Evolutionary conservation across 2,113 vertebrate genomes (phyloP).

Genomic region (Dendropsophus ebraccatus): DNA sequence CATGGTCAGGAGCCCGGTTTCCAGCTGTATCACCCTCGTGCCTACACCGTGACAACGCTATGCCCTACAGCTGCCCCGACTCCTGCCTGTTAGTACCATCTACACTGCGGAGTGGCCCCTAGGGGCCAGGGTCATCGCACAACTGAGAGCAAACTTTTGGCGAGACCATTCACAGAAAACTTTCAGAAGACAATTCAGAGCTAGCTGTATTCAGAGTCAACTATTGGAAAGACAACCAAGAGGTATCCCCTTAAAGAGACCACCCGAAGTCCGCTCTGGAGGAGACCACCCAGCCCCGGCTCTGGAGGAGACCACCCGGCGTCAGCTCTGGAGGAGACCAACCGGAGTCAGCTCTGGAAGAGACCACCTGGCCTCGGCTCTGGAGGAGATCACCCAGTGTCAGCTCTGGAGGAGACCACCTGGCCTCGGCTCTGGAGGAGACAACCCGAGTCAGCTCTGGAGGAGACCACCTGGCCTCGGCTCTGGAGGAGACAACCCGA

Average conservation of each 20-base stretch:
- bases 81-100: no score
- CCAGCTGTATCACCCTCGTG: no score
- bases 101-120: no score
- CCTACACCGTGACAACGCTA: no score
- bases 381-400: background rate
- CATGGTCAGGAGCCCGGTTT: no score
- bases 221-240: background rate
- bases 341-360: background rate
- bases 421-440: background rate
- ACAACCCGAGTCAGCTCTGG: background rate
- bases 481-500: no score
- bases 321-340: background rate
- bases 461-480: background rate
- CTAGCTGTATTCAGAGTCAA: background rate
- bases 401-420: background rate
- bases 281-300: background rate
- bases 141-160: no score
- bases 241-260: background rate
- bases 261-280: background rate
- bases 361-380: background rate
- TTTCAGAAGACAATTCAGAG: no score
- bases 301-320: background rate
- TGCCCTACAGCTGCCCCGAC: no score
- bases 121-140: no score
- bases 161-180: no score